Evolutionary conservation across 2,888 invertebrate genomes (phyloP), one percentile per base, ranked within the genome.

Genomic region (Polymixis flavicincta): DNA sequence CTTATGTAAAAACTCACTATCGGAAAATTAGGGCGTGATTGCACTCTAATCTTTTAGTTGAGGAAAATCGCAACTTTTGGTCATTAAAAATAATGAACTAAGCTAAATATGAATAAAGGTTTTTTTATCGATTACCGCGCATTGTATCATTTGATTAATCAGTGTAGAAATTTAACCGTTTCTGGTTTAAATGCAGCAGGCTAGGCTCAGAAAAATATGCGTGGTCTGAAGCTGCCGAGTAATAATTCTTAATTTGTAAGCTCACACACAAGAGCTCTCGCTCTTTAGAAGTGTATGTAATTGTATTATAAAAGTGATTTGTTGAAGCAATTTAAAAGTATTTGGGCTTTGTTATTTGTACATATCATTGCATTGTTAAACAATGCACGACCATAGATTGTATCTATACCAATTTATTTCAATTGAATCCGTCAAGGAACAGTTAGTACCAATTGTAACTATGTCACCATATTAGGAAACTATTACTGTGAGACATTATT

Each of bases 341-440:
- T 85, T 81, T 74, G 76, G 68, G 74, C 79, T 82, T 80, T 73
- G 76, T 86, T 85, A 82, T 87, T 85, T 82, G 79, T 85, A 89
- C 88, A 89, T 88, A 89, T 89, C 85, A 86, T 71, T 73, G 82
- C 71, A 83, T 87, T 86, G 85, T 89, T 78, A 79, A 84, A 87
- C 87, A 86, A 82, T 87, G 84, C 68, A 71, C 68, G 42, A 73
- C 57, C 76, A 79, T 78, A 83, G 71, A 80, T 82, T 84, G 83
- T 88, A 85, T 82, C 87, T 85, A 88, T 88, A 89, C 89, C 92
- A 94, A 94, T 94, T 94, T 92, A 88, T 91, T 91, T 91, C 94
- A 95, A 94, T 94, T 94, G 91, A 90, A 89, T 86, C 87, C 84
- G 87, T 88, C 87, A 83, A 76, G 76, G 74, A 76, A 84, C 87